These are phyloP conservation scores for Hanleya hanleyi DNA, from an alignment of 2,888 invertebrate species.

Conservation along the genomic window DNA sequence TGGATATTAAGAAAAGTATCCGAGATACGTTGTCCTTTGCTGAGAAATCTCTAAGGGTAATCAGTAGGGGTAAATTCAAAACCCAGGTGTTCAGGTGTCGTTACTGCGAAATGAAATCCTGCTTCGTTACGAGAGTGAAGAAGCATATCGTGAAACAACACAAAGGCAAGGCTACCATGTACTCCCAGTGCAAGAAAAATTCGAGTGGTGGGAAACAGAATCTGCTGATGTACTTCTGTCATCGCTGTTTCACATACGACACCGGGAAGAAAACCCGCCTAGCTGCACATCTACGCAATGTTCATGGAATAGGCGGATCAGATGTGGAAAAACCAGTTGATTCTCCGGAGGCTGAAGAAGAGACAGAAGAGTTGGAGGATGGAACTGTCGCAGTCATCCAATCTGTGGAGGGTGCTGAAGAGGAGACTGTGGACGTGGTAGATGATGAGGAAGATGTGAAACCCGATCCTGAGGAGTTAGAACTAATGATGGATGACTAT, in stretches of 20 bases:
- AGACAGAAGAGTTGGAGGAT: not conserved
- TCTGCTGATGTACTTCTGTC: too few relatives aligned
- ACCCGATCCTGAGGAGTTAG: constrained; percentile 33
- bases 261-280: not conserved
- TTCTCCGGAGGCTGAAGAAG: not conserved
- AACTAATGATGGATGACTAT: constrained; percentile 39
- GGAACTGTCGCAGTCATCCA: not conserved
- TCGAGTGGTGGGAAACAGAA: too few relatives aligned
- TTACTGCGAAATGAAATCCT: not conserved
- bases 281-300: not conserved
- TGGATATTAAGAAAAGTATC: not conserved
- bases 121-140: not conserved
- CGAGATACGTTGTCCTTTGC: not conserved
- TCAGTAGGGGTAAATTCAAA: not conserved
- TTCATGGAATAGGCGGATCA: not conserved
- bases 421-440: constrained; percentile 4
- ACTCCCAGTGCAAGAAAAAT: too few relatives aligned
- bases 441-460: constrained; percentile 12
- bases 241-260: not conserved
- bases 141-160: not conserved
- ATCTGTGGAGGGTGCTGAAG: not conserved
- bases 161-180: not conserved
- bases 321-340: not conserved
- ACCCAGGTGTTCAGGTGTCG: not conserved
- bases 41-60: not conserved